These are phyloP conservation scores for Pachycephus smyrnensis DNA, from an alignment of 2,888 invertebrate genomes.

Conservation along the genomic window DNA sequence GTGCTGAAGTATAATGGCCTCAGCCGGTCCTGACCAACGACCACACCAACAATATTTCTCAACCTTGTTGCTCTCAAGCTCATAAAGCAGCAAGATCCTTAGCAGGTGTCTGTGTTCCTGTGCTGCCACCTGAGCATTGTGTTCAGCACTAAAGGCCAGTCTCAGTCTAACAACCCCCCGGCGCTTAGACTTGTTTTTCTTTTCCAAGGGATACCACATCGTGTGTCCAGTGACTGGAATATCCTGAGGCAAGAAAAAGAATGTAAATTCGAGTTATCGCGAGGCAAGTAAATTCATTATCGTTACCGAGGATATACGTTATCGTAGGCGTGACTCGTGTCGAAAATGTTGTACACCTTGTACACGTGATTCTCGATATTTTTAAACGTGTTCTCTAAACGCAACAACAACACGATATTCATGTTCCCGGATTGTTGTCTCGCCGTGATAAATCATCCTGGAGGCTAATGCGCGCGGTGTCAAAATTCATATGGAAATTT, in stretches of 20 bases:
- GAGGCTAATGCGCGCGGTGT: background rate
- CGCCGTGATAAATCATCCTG: background rate
- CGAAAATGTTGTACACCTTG: background rate
- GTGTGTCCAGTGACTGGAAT: conserved; percentile 94
- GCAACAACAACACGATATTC: background rate
- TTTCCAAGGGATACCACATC: conserved; percentile 92
- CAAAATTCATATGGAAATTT: background rate
- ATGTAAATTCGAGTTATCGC: background rate
- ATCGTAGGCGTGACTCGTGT: background rate
- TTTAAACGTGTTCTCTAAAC: background rate
- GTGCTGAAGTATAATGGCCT: conserved; percentile 91
- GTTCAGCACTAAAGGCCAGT: conserved; percentile 87
- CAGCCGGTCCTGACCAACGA: conserved; percentile 84
- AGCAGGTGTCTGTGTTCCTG: conserved; percentile 87
- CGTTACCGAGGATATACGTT: background rate
- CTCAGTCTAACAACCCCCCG: conserved; percentile 90
- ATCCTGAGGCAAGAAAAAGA: conserved; percentile 71
- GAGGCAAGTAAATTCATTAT: conserved; percentile 3
- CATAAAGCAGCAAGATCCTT: conserved; percentile 81
- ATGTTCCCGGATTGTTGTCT: background rate
- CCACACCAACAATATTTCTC: conserved; percentile 84
- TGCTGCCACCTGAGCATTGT: conserved; percentile 85
- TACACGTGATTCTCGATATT: background rate
- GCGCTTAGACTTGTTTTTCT: conserved; percentile 83
- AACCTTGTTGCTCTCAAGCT: conserved; percentile 82